These are phyloP conservation scores for Acanthochromis polyacanthus DNA, from an alignment of 2,113 vertebrate genomes.

Conservation along the genomic window DNA sequence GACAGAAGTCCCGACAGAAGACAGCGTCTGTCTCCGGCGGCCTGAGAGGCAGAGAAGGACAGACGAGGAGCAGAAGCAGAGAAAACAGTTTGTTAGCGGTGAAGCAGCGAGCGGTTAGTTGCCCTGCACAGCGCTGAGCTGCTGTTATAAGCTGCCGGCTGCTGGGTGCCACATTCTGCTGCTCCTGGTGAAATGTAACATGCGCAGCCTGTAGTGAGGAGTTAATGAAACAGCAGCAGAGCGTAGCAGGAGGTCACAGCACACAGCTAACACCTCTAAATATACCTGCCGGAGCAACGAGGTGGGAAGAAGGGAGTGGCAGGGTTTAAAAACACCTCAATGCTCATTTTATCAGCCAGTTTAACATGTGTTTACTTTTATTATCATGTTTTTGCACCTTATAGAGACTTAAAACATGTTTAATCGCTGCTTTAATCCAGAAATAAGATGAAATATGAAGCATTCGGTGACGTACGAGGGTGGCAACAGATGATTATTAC, in stretches of 20 bases:
- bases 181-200: constrained; percentile 79
- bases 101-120: constrained; percentile 40
- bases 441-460: no score
- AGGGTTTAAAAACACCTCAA: neutral
- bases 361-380: no score
- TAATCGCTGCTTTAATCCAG: no score
- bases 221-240: constrained; percentile 59
- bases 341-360: no score
- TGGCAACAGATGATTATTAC: no score
- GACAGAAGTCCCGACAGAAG: constrained; percentile 73
- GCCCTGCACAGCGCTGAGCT: constrained; percentile 3
- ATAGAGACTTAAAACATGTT: no score
- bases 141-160: constrained; percentile 64
- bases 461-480: no score
- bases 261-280: constrained; percentile 57
- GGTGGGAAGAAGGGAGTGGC: constrained; percentile 5
- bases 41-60: constrained; percentile 39
- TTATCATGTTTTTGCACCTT: no score
- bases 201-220: constrained; percentile 41
- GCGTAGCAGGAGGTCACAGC: constrained; percentile 41
- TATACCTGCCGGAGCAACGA: constrained; percentile 29
- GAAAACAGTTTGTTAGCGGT: constrained; percentile 60
- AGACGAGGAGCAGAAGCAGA: constrained; percentile 27
- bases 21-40: constrained; percentile 44
- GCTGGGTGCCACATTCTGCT: constrained; percentile 80